Evolutionary conservation across 2,113 vertebrate genomes (phyloP).

Genomic region (human (Homo sapiens)): DNA sequence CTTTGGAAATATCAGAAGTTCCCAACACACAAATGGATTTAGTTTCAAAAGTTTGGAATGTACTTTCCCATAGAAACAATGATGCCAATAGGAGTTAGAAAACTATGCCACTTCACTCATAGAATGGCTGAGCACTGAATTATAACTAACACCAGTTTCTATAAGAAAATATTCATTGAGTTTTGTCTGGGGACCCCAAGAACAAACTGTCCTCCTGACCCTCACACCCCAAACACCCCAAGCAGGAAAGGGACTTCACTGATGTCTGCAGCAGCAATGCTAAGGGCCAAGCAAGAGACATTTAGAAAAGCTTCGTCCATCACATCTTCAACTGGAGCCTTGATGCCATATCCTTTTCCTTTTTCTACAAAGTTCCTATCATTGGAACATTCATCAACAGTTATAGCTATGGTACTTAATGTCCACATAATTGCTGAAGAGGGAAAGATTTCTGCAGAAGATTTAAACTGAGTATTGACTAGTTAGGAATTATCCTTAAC

Average conservation of each 20-base stretch:
- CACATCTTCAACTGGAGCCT: not conserved
- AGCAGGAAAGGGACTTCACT: not conserved
- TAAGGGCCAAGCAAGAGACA: not conserved
- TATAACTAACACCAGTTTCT: not conserved
- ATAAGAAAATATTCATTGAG: not conserved
- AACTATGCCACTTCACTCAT: not conserved
- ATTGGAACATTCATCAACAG: not conserved
- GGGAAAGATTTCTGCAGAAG: not conserved
- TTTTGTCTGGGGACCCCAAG: not conserved
- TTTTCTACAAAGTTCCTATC: not conserved
- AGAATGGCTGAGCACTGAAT: not conserved
- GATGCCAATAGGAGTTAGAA: not conserved
- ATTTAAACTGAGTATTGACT: not conserved
- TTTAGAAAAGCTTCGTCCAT: not conserved
- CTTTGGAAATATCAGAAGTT: not conserved
- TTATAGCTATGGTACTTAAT: not conserved
- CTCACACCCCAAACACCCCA: not conserved
- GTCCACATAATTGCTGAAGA: not conserved
- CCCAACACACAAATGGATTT: conserved; percentile 21
- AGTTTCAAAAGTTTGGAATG: conserved; percentile 13
- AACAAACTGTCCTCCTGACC: not conserved
- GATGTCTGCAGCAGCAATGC: not conserved
- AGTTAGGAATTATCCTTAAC: not conserved
- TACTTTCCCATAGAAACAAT: conserved; percentile 21
- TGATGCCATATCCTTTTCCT: not conserved